Base-by-base conservation (phyloP, 37 sponge, comb jelly and placozoan species). In the Cladorhizidae sp. region DNA sequence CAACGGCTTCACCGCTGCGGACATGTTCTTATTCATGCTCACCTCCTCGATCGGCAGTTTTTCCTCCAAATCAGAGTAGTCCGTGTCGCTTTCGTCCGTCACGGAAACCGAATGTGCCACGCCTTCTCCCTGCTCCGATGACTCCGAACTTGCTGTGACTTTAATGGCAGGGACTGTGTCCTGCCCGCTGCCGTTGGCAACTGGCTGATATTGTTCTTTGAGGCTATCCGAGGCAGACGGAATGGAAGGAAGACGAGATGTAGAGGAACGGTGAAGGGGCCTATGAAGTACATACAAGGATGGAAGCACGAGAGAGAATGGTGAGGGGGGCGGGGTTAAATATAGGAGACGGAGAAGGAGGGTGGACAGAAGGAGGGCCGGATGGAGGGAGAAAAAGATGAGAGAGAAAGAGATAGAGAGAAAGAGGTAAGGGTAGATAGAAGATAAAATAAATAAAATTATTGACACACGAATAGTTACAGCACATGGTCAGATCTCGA, bases 41-140 rank as follows among this genome's bases (percentile, higher is more conserved):
- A 6, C 29, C 38, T 11, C 29, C 21, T 11, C 21, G 21, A 67
- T 38, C 6, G 38, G 36, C 8, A 40, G 21, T 1, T 82, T 75
- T 3, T 74, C 74, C 50, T 82, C 83, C 75, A 83, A 62, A 41
- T 81, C 81, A 5, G 81, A 81, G 41, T 81, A 81, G 72, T 81
- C 81, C 17, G 81, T 81, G 1, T 81, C 81, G 25, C 81, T 81
- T 2, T 72, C 72, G 12, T 78, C 72, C 31, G 26, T 23, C 29
- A 25, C 21, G 6, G 62, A 3, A 61, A 45, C 5, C 9, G 49
- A 45, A 45, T 12, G 49, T 9, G 9, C 49, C 49, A 45, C 8
- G 5, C 9, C 9, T 45, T 45, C 49, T 45, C 9, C 49, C 49
- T 45, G n/a, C n/a, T n/a, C n/a, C n/a, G n/a, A n/a, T 52, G 54